Percentiles rank a stretch among this genome's conserved stretches.
Evolutionary conservation across 2,888 invertebrate species (phyloP).

Genomic region (Plagiodera versicolora): DNA sequence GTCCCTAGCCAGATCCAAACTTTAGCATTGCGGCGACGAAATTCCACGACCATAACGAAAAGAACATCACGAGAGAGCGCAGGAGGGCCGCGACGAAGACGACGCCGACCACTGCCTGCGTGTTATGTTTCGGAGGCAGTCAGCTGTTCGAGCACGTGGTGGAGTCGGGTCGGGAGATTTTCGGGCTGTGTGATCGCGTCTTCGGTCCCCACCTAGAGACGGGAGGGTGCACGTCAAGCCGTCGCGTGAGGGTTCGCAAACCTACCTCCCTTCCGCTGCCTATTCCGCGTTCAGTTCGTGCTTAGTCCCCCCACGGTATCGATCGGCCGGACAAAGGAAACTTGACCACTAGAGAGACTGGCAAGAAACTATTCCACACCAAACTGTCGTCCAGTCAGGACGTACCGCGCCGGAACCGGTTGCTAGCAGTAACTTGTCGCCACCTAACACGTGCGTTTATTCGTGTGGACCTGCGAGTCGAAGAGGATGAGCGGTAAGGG

Average conservation of each 20-base stretch:
- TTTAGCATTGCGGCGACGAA: not conserved
- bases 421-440: conserved; percentile 33
- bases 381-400: conserved; percentile 36
- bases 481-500: conserved; percentile 67
- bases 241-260: conserved; percentile 55
- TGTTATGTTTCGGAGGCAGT: conserved; percentile 13
- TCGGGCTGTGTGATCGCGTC: conserved; percentile 52
- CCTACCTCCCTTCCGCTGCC: conserved; percentile 41
- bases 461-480: conserved; percentile 22
- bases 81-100: not conserved
- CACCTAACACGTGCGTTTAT: conserved; percentile 45
- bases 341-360: conserved; percentile 56
- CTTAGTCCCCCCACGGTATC: conserved; percentile 49
- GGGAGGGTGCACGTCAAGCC: conserved; percentile 65
- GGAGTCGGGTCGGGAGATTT: conserved; percentile 19
- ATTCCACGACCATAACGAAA: not conserved
- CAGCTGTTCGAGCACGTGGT: conserved; percentile 43
- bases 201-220: conserved; percentile 48
- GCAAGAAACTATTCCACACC: conserved; percentile 45
- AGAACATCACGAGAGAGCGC: conserved; percentile 2
- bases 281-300: no score
- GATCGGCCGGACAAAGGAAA: conserved; percentile 57
- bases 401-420: no score
- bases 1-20: not conserved
- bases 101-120: no score